These are phyloP conservation scores for Cololabis saira DNA, from an alignment of 2,113 vertebrate species.

Conservation along the genomic window DNA sequence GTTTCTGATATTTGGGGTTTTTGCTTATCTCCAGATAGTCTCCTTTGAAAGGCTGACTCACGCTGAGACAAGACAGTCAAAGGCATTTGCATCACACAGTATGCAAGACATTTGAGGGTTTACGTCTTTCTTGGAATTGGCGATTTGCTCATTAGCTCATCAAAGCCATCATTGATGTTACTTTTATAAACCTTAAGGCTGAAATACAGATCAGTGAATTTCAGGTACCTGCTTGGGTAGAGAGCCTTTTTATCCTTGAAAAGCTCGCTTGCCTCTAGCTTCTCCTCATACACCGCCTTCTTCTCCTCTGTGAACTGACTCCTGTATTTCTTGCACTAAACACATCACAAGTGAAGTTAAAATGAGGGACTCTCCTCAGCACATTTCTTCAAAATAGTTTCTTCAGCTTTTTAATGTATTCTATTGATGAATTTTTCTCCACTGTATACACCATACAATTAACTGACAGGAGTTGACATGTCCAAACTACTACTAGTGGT, in stretches of 20 bases:
- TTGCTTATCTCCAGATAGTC: conserved; percentile 96
- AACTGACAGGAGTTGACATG: not conserved
- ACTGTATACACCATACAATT: too few relatives aligned
- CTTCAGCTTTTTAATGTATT: too few relatives aligned
- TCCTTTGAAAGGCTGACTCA: conserved; percentile 95
- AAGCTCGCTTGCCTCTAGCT: conserved; percentile 95
- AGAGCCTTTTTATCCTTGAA: conserved; percentile 98
- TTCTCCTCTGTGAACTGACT: conserved; percentile 94
- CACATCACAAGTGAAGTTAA: conserved; percentile 3
- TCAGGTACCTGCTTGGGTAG: conserved; percentile 89
- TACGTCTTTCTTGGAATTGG: not conserved
- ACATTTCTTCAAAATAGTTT: too few relatives aligned
- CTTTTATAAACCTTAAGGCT: not conserved
- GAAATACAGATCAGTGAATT: not conserved
- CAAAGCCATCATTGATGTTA: not conserved
- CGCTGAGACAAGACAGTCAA: conserved; percentile 76
- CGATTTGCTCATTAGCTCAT: not conserved
- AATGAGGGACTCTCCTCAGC: not conserved
- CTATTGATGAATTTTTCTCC: not conserved
- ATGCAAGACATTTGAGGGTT: not conserved
- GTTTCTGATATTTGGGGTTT: conserved; percentile 97
- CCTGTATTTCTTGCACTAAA: conserved; percentile 96
- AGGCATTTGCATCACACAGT: not conserved
- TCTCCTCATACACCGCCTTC: conserved; percentile 95
- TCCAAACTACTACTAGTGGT: not conserved